Base-by-base conservation (phyloP, 2,113 vertebrate species). In the Stigmatopora argus region DNA sequence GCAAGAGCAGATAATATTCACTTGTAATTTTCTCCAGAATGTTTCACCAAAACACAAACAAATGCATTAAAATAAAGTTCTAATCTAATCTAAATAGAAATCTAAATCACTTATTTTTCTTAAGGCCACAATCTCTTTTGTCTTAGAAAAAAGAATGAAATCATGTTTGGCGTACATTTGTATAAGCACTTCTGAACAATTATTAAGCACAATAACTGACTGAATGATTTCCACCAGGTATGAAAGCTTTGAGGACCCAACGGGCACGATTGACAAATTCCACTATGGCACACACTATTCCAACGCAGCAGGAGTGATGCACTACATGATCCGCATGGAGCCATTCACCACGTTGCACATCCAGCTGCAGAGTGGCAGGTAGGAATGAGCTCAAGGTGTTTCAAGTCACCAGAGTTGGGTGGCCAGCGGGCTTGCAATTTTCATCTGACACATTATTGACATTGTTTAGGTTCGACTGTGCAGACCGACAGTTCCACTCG, bases 261-360 rank as follows among this genome's bases (percentile, higher is more conserved):
- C 94, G 0, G 96, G 96, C 81, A 94, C 92, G 0, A 94, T 94
- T 0, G 93, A 98, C 83, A 98, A 95, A 88, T 99, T 99, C 86
- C 97, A 99, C 88, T 98, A 98, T 0, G 97, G 96, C 72, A 98
- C 97, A 1, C 97, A 98, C 91, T 99, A 99, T 88, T 99, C 97
- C 66, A 99, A 99, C 1, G 96, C 97, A 0, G 96, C 97, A 0
- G 97, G 97, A 0, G 97, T 98, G 84, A 99, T 99, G 96, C 97
- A 99, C 92, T 99, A 98, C 93, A 92, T 99, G 93, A 98, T 99
- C 88, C 95, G 97, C 56, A 92, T 92, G 26, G 97, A 99, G 72
- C 97, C 97, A 3, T 97, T 99, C 83, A 98, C 96, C 75, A 95
- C 90, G 0, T 88, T 99, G 78, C 97, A 99, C 59, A 94, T 98